Evolutionary conservation across 2,797 vertebrate species (phyloP).

Genomic region (Cirrhinus molitorella): DNA sequence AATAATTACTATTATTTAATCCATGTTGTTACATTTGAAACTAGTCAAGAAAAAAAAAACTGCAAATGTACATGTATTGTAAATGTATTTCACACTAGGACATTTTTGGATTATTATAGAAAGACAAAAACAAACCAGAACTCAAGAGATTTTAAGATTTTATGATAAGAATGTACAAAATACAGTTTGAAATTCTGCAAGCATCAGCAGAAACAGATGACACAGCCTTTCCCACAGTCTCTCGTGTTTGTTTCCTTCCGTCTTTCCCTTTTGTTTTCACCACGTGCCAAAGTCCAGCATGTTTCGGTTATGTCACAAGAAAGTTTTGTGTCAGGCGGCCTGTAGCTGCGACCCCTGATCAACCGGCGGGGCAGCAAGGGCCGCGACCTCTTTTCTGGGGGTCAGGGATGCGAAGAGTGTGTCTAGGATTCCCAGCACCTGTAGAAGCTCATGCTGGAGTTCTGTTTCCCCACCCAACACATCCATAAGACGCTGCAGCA

Average conservation of each 20-base stretch:
- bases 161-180: conserved; percentile 50
- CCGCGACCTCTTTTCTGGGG: conserved; percentile 75
- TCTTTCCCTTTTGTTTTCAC: background rate
- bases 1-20: background rate
- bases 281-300: background rate
- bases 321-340: conserved; percentile 28
- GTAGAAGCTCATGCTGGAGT: conserved; percentile 90
- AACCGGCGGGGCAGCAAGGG: conserved; percentile 2
- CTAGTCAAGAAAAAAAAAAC: background rate
- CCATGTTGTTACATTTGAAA: background rate
- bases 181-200: background rate
- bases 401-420: conserved; percentile 90
- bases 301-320: conserved; percentile 10
- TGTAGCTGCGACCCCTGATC: conserved; percentile 50
- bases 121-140: background rate
- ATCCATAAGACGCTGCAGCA: conserved; percentile 89
- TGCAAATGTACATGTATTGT: background rate
- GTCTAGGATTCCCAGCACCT: conserved; percentile 97
- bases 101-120: background rate
- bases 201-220: conserved; percentile 9
- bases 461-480: conserved; percentile 88
- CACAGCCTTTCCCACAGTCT: background rate
- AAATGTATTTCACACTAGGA: background rate
- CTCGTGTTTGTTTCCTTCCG: background rate
- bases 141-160: conserved; percentile 23